Conservation (phyloP, 1,140 invertebrate genomes). For the Achroia grisella region DNA sequence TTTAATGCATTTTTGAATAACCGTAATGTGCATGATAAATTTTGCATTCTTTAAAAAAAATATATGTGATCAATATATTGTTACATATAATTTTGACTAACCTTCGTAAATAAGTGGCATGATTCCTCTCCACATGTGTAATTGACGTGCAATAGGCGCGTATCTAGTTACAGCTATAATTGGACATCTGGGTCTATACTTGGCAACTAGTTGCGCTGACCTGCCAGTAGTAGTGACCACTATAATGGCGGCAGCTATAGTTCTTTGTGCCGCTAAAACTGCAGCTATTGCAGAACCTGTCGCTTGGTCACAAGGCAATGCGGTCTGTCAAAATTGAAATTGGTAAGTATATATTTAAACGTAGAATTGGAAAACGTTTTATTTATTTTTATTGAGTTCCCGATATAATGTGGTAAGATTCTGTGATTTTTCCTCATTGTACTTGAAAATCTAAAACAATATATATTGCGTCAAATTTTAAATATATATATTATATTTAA, state of each 20-base stretch:
- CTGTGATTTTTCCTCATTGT: too few species aligned
- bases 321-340: slow-evolving; percentile 30
- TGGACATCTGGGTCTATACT: slow-evolving; percentile 88
- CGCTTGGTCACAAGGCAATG: slow-evolving; percentile 74
- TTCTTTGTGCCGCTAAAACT: slow-evolving; percentile 87
- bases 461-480: too few species aligned
- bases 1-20: too few species aligned
- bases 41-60: too few species aligned
- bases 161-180: slow-evolving; percentile 88
- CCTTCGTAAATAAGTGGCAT: slow-evolving; percentile 81
- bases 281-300: slow-evolving; percentile 82
- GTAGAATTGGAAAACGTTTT: too few species aligned
- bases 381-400: too few species aligned
- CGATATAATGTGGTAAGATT: too few species aligned
- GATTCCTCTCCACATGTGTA: slow-evolving; percentile 85
- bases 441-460: too few species aligned
- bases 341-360: too few species aligned
- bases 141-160: slow-evolving; percentile 80
- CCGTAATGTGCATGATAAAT: too few species aligned
- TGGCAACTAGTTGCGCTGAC: slow-evolving; percentile 84
- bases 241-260: slow-evolving; percentile 87
- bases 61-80: too few species aligned
- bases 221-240: slow-evolving; percentile 89
- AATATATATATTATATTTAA: too few species aligned
- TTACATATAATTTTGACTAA: slow-evolving; percentile 23